A percentile compares a stretch with the other conserved stretches of the same genome.
These are phyloP conservation scores for Ophion slaviceki DNA, from an alignment of 2,888 invertebrate genomes.

Conservation along the genomic window DNA sequence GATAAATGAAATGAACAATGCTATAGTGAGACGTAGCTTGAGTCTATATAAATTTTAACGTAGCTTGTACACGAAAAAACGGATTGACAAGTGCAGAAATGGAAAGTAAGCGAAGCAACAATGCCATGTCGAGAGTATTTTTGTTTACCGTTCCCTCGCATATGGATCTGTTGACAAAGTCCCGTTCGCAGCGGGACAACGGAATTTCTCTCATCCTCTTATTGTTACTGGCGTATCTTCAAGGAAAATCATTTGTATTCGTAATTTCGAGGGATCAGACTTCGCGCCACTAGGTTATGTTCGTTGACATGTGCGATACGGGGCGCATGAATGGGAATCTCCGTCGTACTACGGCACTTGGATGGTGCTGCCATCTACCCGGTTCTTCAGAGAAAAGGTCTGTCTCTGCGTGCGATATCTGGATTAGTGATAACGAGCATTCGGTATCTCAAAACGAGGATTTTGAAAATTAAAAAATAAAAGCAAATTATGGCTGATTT, in stretches of 20 bases:
- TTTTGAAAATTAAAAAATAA: background rate
- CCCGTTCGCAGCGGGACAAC: conserved; percentile 89
- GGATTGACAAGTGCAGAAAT: background rate
- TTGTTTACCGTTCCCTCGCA: conserved; percentile 86
- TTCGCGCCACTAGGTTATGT: conserved; percentile 30
- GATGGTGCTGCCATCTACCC: conserved; percentile 36
- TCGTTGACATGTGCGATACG: conserved; percentile 29
- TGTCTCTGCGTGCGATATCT: too few species aligned
- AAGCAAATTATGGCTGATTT: conserved; percentile 76
- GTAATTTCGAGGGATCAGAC: background rate
- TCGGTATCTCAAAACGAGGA: conserved; percentile 38
- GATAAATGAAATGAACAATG: too few species aligned
- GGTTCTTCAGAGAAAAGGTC: background rate
- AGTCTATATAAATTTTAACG: too few species aligned
- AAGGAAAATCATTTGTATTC: conserved; percentile 8
- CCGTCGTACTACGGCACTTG: background rate
- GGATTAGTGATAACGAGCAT: conserved; percentile 21
- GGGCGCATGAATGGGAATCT: conserved; percentile 12
- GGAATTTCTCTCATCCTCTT: conserved; percentile 87
- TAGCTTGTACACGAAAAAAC: too few species aligned
- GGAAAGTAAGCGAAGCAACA: conserved; percentile 5
- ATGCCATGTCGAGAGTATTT: conserved; percentile 6
- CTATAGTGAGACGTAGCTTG: too few species aligned
- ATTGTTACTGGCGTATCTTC: conserved; percentile 1
- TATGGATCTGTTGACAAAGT: conserved; percentile 88